Evolutionary conservation across 2,797 vertebrate genomes (phyloP).

Genomic region (Bovichtus diacanthus): DNA sequence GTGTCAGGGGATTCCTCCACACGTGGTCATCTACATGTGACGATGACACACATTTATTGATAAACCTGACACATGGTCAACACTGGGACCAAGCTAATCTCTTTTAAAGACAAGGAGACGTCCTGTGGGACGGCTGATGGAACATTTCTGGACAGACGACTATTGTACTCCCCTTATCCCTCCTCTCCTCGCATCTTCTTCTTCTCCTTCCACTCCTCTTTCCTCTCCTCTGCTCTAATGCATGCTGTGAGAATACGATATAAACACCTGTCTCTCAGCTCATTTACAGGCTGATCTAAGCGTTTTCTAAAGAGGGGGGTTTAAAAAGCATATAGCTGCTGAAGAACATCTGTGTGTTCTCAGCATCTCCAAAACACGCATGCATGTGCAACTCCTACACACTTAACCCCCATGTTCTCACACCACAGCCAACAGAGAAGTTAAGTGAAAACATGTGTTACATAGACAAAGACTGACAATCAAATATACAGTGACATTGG

Average conservation of each 20-base stretch:
- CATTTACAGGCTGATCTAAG: constrained; percentile 65
- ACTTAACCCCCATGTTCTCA: constrained; percentile 3
- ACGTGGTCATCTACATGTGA: constrained; percentile 4
- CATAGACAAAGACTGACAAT: neutral
- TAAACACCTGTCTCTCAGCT: constrained; percentile 67
- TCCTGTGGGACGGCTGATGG: constrained; percentile 25
- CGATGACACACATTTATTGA: constrained; percentile 38
- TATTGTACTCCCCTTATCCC: constrained; percentile 16
- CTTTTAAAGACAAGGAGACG: constrained; percentile 29
- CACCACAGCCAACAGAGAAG: neutral
- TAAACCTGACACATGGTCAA: constrained; percentile 28
- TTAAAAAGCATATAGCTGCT: constrained; percentile 36
- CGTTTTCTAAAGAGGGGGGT: constrained; percentile 41
- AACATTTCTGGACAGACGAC: constrained; percentile 43
- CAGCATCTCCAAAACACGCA: constrained; percentile 30
- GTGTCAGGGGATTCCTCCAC: constrained; percentile 23
- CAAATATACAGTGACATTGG: neutral
- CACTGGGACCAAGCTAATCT: constrained; percentile 22
- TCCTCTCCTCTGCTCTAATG: constrained; percentile 26
- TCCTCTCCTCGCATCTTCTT: constrained; percentile 9
- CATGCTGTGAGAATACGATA: constrained; percentile 33
- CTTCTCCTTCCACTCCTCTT: neutral
- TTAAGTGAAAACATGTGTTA: neutral
- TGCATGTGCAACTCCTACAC: neutral
- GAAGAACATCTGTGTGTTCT: constrained; percentile 63